Conservation (phyloP, 2,888 invertebrate species). For the Monoplex corrugatus region DNA sequence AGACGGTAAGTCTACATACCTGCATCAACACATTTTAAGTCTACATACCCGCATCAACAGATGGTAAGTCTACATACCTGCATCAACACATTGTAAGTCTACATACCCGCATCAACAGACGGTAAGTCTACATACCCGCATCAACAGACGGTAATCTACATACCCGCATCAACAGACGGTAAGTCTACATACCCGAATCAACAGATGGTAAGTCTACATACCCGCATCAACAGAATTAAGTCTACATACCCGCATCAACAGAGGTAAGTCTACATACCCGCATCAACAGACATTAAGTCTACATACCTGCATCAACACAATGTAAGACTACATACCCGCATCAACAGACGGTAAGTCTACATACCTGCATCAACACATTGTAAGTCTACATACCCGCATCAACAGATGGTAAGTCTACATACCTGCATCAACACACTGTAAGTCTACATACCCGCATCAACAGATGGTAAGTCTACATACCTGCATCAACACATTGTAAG, state of each 20-base stretch:
- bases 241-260: constrained; percentile 10
- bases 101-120: too few species aligned
- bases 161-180: too few species aligned
- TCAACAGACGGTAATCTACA: background rate
- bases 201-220: background rate
- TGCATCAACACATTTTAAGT: too few species aligned
- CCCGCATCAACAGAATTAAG: background rate
- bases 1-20: background rate
- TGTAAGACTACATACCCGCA: background rate
- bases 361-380: constrained; percentile 15
- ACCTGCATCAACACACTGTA: constrained; percentile 19
- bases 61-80: background rate
- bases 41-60: too few species aligned
- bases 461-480: background rate
- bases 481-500: background rate
- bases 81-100: background rate
- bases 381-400: too few species aligned
- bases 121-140: background rate
- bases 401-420: background rate
- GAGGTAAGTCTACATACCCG: background rate
- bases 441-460: too few species aligned
- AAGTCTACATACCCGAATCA: constrained; percentile 4
- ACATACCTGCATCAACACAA: background rate
- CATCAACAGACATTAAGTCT: background rate
- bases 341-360: background rate